These are phyloP conservation scores for Hydriomena furcata DNA, from an alignment of 2,888 invertebrate species.

Conservation along the genomic window DNA sequence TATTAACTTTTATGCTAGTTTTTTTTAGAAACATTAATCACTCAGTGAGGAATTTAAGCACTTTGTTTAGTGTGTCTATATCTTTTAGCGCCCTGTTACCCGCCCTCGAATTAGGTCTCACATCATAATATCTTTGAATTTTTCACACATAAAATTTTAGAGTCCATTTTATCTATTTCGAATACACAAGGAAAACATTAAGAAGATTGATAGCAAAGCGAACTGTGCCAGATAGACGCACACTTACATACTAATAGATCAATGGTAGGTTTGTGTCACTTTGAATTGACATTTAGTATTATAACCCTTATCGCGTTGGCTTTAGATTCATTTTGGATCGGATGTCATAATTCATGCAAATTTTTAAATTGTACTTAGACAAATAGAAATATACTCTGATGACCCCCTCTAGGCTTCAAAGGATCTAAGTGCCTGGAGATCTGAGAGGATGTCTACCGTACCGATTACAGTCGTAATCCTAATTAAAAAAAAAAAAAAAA, in stretches of 20 bases:
- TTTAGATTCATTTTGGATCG: background rate
- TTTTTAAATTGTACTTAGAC: no score
- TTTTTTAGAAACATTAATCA: background rate
- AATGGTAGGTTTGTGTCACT: background rate
- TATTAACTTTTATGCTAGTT: no score
- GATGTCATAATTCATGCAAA: background rate
- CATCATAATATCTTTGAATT: conserved; percentile 16
- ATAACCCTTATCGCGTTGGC: background rate
- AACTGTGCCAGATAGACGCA: conserved; percentile 17
- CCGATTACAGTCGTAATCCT: no score
- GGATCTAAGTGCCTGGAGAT: no score
- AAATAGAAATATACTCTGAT: no score
- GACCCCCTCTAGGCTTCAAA: no score
- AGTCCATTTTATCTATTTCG: conserved; percentile 21
- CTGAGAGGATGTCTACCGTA: no score
- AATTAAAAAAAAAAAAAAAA: no score
- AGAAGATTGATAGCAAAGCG: conserved; percentile 24
- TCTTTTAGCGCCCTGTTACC: conserved; percentile 4
- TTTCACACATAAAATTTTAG: conserved; percentile 20
- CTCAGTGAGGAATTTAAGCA: background rate
- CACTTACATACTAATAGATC: conserved; percentile 5
- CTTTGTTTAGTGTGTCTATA: background rate
- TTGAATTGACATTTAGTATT: background rate
- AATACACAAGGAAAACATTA: conserved; percentile 28
- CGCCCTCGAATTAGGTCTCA: background rate